A percentile compares a stretch with the other conserved stretches of the same genome.
Evolutionary conservation across 2,797 vertebrate genomes (phyloP).

Genomic region (Florisuga fusca): DNA sequence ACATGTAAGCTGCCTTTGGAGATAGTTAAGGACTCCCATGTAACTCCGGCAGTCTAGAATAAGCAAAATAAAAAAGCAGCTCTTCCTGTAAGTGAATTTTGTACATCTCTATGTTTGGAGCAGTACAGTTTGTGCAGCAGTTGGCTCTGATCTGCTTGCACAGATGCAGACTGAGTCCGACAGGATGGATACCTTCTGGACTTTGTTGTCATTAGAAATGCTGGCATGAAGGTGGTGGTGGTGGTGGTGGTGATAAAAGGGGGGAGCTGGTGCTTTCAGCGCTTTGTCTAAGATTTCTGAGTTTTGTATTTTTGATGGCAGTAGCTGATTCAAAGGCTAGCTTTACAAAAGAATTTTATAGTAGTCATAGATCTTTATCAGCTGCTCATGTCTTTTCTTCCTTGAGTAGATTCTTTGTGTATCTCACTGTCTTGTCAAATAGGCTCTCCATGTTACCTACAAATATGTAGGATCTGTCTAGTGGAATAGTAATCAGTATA

Average conservation of each 20-base stretch:
- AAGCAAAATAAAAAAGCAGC: slow-evolving; percentile 35
- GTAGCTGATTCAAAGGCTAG: slow-evolving; percentile 24
- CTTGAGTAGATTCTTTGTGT: slow-evolving; percentile 12
- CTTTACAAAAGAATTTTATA: slow-evolving; percentile 44
- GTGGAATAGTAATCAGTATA: slow-evolving; percentile 45
- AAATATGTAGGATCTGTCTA: slow-evolving; percentile 16
- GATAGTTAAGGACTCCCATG: not conserved
- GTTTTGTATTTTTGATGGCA: slow-evolving; percentile 39
- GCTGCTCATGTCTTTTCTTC: slow-evolving; percentile 26
- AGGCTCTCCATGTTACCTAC: slow-evolving; percentile 2
- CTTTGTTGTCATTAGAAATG: slow-evolving; percentile 85
- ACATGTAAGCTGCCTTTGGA: not conserved
- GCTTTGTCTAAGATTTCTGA: slow-evolving; percentile 50
- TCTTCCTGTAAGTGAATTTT: slow-evolving; percentile 55
- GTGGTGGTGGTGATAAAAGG: slow-evolving; percentile 57
- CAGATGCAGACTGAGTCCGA: slow-evolving; percentile 85
- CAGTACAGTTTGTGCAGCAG: slow-evolving; percentile 74
- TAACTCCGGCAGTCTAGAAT: not conserved
- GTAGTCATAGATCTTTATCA: slow-evolving; percentile 36
- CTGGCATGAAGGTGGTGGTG: slow-evolving; percentile 76
- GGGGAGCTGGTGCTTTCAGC: slow-evolving; percentile 53
- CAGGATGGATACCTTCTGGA: slow-evolving; percentile 86
- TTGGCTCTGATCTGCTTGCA: slow-evolving; percentile 83
- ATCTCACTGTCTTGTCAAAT: not conserved
- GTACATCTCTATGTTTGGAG: slow-evolving; percentile 68